A percentile compares a stretch with the other conserved stretches of the same genome.
phyloP scores from a whole-genome alignment of 1,140 invertebrate species.

The Reticulitermes speratus region DNA sequence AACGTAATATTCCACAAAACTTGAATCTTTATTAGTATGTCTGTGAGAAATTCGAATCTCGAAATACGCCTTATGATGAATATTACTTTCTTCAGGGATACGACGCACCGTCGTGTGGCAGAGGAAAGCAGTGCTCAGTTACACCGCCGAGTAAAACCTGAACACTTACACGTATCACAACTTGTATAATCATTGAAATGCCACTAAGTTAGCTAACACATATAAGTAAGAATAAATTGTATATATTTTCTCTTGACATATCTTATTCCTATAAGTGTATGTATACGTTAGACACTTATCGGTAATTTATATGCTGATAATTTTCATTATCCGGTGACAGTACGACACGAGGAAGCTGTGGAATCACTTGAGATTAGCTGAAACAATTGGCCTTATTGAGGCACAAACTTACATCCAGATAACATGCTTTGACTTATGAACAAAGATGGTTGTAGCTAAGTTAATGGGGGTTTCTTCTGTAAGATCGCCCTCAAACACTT shows the following conservation, averaged over 20 bases:
- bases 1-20: no score
- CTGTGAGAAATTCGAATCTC: no score
- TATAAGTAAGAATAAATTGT: background rate
- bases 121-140: no score
- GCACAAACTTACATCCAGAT: background rate
- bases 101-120: no score
- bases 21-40: no score
- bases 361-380: background rate
- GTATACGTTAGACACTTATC: background rate
- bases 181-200: no score
- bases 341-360: background rate
- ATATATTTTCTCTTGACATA: background rate
- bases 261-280: no score
- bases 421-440: background rate
- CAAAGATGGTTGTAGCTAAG: background rate
- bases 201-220: background rate
- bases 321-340: background rate
- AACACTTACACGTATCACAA: no score
- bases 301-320: background rate
- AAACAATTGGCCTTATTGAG: background rate
- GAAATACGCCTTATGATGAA: no score
- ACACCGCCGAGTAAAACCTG: no score
- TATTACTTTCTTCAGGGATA: no score
- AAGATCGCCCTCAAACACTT: slow-evolving; percentile 18
- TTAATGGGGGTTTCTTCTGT: background rate